Evolutionary conservation across 2,888 invertebrate species (phyloP), one percentile per base, ranked within the genome.

Genomic region (Prosopocoilus inquinatus): DNA sequence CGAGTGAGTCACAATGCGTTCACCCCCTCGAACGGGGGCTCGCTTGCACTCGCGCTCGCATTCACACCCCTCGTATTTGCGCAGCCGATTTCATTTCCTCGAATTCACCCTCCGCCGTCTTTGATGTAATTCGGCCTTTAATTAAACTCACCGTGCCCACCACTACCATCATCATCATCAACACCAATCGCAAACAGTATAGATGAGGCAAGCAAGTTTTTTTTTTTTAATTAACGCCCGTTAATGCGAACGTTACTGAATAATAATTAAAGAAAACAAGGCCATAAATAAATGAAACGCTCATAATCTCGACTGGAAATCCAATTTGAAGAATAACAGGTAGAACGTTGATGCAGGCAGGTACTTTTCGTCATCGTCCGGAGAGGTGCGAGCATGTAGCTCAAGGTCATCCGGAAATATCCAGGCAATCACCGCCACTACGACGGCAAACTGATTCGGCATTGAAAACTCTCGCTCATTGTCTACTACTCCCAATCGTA

Each of bases 371-470:
- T 16, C 12, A 16, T 11, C 9, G 15, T 15, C 13, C 11, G 41
- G 15, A 41, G 41, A 15, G 15, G 41, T 9, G 41, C 41, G 41
- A 9, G 41, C 41, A 41, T 41, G 9, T 41, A 41, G 41, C 41
- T 41, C 41, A 41, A 41, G 41, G 41, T 41, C 16, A 9, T 11
- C 41, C 41, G 41, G 41, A 41, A 41, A 41, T 41, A 41, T 41
- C 41, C 16, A 11, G n/a, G 15, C 9, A 41, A 41, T 28, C 5
- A 41, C 16, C 41, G 16, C 15, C 9, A 8, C 9, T 41, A 41
- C 15, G 16, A 16, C 16, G 15, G 15, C 9, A 15, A 41, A 16
- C 15, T 15, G 41, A 41, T 41, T 41, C 16, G 41, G 41, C 15
- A 41, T 41, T 41, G 41, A 28, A 28, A 28, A 28, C 20, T 28